Evolutionary conservation across 2,797 vertebrate genomes (phyloP), one percentile per base, ranked within the genome.

Genomic region (Emys orbicularis): DNA sequence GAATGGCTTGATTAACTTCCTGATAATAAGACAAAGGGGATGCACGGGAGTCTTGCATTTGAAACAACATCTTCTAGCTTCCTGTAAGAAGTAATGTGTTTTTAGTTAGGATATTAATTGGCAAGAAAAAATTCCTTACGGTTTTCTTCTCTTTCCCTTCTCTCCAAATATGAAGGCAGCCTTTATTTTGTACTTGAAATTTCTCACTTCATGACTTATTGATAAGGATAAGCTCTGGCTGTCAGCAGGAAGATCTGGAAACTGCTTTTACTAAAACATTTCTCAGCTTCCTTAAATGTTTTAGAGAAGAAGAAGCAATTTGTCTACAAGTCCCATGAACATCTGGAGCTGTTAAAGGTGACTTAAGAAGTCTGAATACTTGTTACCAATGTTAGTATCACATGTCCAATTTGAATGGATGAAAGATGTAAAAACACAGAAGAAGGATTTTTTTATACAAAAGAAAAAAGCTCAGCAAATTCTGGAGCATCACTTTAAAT

Each of bases 1-100:
- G 82, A 92, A 83, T 90, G 57, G 83, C n/a, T 77, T 94, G 83
- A 61, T 92, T 87, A 47, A n/a, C 88, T 92, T 92, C 77, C 56
- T 88, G 59, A 81, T 83, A 93, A 44, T 29, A 44, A n/a, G 94
- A 83, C 59, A 91, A 90, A 87, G 27, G 8, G 80, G 92, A 41
- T 77, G 49, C 29, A 4, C 23, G 94, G 31, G 27, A 85, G 56
- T 87, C 31, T 89, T 85, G 41, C 82, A 65, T 7, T 1, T 83
- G 53, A 79, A 61, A 74, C 90, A 59, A 41, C 49, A 87, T 84
- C 59, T 87, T 90, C 8, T 84, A 93, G 41, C 31, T 96, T 49
- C 65, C 13, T 94, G 47, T 31, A 61, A 12, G 2, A 87, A 79
- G n/a, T 61, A 96, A 89, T 86, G 31, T 80, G 81, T 68, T 90